Base-by-base conservation (phyloP, 2,797 vertebrate genomes). In the Danio choprae region DNA sequence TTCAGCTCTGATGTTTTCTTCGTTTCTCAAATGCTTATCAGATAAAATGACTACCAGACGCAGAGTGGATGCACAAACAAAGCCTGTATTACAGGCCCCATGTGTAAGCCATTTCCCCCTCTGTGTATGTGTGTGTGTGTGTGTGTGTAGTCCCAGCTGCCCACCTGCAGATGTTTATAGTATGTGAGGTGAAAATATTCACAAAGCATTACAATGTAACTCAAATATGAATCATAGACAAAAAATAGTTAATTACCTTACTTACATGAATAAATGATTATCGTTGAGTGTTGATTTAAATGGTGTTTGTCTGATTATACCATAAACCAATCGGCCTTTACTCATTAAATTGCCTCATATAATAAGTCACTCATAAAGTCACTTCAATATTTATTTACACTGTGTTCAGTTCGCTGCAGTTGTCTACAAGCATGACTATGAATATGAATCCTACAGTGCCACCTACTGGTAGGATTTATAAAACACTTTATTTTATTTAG, bases 11-110 rank as follows among this genome's bases (percentile, higher is more conserved):
- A 69, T 76, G 80, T 68, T 73, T 78, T 77, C 70, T 60, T 44
- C 60, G 13, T 65, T 85, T 77, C 83, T 74, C 77, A 71, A 87
- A 89, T 84, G 70, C 87, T 89, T 84, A 91, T 92, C 88, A 89
- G 87, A 90, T 86, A 85, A 88, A 92, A 93, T 90, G 89, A 89
- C 85, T 93, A 88, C 88, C 91, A 91, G 91, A 87, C 87, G 48
- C 86, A 81, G 84, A 85, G 82, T 63, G 78, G 85, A 86, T 88
- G 81, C 84, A 85, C 86, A 88, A 84, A 88, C 84, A 86, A 70
- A 81, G 83, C 81, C 55, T 80, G 71, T 70, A 64, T 77, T 81
- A 68, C 73, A 79, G 85, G 82, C 74, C 77, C 86, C 91, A 91
- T 90, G 87, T 93, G 88, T 84, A 87, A 90, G 83, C 88, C 86